Evolutionary conservation across 1,140 invertebrate genomes (phyloP).

Genomic region (Dendroctonus valens): DNA sequence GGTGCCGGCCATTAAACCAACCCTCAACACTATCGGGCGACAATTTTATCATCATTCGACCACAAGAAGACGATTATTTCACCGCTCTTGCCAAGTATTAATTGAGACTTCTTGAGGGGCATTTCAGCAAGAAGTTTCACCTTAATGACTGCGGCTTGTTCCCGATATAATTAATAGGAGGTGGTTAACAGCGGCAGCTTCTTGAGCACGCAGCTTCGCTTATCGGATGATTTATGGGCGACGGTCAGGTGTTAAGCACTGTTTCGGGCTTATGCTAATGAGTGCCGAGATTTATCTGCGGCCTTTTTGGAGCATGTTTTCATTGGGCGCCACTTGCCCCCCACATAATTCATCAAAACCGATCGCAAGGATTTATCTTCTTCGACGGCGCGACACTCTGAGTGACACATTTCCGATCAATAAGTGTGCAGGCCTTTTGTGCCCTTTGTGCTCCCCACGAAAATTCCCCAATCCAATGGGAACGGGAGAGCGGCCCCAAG

Average conservation of each 20-base stretch:
- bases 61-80: too few species aligned
- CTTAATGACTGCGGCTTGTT: slow-evolving; percentile 25
- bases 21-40: too few species aligned
- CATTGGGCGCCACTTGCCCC: not conserved
- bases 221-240: slow-evolving; percentile 42
- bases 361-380: slow-evolving; percentile 8
- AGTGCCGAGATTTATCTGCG: slow-evolving; percentile 8
- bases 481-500: not conserved
- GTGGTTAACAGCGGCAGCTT: slow-evolving; percentile 26
- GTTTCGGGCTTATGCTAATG: slow-evolving; percentile 39
- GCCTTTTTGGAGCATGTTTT: slow-evolving; percentile 29
- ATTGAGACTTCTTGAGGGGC: not conserved
- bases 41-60: too few species aligned
- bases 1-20: too few species aligned
- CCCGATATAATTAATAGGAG: slow-evolving; percentile 40
- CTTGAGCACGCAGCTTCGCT: slow-evolving; percentile 19
- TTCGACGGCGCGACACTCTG: slow-evolving; percentile 1
- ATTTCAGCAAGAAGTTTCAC: not conserved
- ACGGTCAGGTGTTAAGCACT: slow-evolving; percentile 42
- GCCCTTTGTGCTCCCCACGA: slow-evolving; percentile 6
- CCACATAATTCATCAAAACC: slow-evolving; percentile 7
- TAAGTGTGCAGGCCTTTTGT: slow-evolving; percentile 9
- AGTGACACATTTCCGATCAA: slow-evolving; percentile 11
- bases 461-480: slow-evolving; percentile 2
- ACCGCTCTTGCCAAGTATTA: not conserved